Percentiles rank a stretch among this genome's conserved stretches.
Evolutionary conservation across 2,113 vertebrate species (phyloP).

Genomic region (Gracilinanus agilis): DNA sequence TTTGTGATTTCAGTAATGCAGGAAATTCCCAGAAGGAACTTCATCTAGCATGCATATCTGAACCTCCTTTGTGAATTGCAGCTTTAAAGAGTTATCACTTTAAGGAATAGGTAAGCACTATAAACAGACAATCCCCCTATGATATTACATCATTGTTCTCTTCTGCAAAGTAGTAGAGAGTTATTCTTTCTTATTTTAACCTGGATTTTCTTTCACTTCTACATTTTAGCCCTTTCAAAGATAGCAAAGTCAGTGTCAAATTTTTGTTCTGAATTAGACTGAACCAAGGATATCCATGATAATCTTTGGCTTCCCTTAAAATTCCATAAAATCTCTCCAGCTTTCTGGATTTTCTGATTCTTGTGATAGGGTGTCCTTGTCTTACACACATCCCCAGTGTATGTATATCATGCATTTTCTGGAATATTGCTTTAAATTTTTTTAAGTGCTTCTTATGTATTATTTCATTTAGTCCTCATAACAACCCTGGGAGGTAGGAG

Average conservation of each 20-base stretch:
- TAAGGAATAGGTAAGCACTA: neutral
- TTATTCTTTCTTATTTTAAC: neutral
- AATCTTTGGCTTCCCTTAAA: neutral
- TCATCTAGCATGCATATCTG: too few species aligned
- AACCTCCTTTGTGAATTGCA: neutral
- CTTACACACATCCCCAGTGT: neutral
- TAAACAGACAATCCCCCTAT: neutral
- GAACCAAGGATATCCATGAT: neutral
- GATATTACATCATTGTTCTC: neutral
- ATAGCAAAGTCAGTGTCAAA: neutral
- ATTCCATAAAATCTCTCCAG: neutral
- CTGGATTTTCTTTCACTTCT: neutral
- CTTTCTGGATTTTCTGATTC: neutral
- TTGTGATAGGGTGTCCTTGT: neutral
- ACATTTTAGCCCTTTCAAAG: neutral
- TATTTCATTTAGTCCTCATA: neutral
- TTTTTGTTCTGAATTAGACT: neutral
- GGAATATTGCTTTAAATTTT: neutral
- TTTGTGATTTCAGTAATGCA: neutral
- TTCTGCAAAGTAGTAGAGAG: neutral
- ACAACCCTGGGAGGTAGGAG: neutral
- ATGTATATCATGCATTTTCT: neutral
- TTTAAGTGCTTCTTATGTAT: neutral
- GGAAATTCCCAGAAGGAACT: neutral
- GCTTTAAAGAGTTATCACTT: neutral